Evolutionary conservation across 2,888 invertebrate species (phyloP).

Genomic region (Drosophila formosana): DNA sequence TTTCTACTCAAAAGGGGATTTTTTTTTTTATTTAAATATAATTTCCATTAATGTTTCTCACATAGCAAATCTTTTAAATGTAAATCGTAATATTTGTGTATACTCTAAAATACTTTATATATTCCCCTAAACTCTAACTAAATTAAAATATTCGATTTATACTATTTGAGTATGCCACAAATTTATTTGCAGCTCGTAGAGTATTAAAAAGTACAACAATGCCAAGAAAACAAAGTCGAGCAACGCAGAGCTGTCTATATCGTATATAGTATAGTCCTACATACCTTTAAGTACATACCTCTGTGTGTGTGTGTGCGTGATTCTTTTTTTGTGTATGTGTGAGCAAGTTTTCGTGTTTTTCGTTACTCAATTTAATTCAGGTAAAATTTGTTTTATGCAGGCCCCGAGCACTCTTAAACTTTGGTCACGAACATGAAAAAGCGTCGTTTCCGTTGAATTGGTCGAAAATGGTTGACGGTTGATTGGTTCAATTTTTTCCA

Average conservation of each 20-base stretch:
- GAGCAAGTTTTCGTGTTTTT: constrained; percentile 73
- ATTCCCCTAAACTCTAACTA: too few species aligned
- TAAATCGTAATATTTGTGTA: too few species aligned
- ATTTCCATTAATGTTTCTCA: not conserved
- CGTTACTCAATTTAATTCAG: constrained; percentile 83
- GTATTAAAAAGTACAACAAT: constrained; percentile 33
- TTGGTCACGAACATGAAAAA: constrained; percentile 78
- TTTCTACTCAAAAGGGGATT: too few species aligned
- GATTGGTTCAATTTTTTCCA: constrained; percentile 73
- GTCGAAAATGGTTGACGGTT: constrained; percentile 77
- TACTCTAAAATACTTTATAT: too few species aligned
- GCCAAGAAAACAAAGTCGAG: constrained; percentile 17
- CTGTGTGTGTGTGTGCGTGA: constrained; percentile 1
- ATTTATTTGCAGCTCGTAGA: not conserved
- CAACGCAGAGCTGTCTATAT: constrained; percentile 10
- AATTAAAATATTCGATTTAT: not conserved
- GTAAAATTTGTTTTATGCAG: constrained; percentile 71
- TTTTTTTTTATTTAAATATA: not conserved
- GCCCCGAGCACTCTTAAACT: constrained; percentile 58
- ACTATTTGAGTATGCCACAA: not conserved
- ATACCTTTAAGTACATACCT: constrained; percentile 19
- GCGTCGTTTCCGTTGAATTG: constrained; percentile 77
- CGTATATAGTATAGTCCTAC: constrained; percentile 20
- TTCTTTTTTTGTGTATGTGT: constrained; percentile 11
- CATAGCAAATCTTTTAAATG: too few species aligned